Evolutionary conservation across 2,113 vertebrate species (phyloP).

Genomic region (Podiceps cristatus): DNA sequence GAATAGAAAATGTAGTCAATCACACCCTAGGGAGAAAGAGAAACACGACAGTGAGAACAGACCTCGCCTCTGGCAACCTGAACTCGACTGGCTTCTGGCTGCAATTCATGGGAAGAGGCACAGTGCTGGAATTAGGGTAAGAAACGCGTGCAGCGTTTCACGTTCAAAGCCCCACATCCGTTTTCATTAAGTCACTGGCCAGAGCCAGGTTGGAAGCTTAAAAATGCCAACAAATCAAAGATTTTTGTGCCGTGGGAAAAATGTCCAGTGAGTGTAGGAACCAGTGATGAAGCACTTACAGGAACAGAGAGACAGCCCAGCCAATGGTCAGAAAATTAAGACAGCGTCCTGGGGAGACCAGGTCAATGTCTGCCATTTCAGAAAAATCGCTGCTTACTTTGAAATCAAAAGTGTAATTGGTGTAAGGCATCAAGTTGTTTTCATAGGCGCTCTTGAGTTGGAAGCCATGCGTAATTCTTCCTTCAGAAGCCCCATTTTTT

Average conservation of each 20-base stretch:
- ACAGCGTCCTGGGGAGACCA: background rate
- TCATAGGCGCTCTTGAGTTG: conserved; percentile 98
- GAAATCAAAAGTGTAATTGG: conserved; percentile 99
- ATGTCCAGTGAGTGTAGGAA: background rate
- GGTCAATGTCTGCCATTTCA: background rate
- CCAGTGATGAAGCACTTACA: background rate
- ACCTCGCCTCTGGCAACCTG: background rate
- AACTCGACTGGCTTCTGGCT: background rate
- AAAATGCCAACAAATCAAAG: background rate
- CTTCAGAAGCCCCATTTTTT: conserved; percentile 90
- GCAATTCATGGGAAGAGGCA: background rate
- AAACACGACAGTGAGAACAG: background rate
- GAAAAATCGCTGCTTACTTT: conserved; percentile 81
- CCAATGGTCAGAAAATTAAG: background rate
- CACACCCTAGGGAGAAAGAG: conserved; percentile 86
- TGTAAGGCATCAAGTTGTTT: conserved; percentile 97
- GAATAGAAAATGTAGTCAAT: conserved; percentile 99
- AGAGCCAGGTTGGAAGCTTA: background rate
- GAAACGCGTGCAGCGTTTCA: background rate
- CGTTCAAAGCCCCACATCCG: background rate
- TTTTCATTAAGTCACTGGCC: background rate
- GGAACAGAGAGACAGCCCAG: background rate
- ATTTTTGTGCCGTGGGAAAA: background rate
- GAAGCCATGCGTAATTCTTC: conserved; percentile 96
- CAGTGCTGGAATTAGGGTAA: background rate